Evolutionary conservation across 2,888 invertebrate species (phyloP).

Genomic region (Entomobrya multifasciata): DNA sequence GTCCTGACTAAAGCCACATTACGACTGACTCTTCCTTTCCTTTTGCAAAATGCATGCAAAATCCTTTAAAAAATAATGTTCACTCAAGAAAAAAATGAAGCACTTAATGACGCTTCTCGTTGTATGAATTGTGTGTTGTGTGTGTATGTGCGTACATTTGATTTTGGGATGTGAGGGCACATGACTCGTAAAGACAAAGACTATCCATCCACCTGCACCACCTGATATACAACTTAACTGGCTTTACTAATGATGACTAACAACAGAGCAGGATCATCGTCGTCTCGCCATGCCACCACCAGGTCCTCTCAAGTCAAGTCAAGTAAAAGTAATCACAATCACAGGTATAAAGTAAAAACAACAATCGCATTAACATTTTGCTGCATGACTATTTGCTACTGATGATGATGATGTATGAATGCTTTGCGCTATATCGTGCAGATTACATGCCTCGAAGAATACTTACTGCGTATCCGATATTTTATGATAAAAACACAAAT

Average conservation of each 20-base stretch:
- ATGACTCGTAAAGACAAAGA: background rate
- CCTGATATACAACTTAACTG: background rate
- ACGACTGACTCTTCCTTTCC: slow-evolving; percentile 52
- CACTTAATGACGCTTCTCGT: no score
- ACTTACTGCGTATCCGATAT: background rate
- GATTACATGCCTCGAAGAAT: background rate
- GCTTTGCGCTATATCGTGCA: background rate
- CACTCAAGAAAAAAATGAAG: no score
- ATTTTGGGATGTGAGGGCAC: background rate
- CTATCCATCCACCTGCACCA: background rate
- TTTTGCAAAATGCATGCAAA: background rate
- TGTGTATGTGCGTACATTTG: no score
- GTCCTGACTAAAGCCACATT: slow-evolving; percentile 49
- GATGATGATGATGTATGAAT: no score
- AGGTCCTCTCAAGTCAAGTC: background rate
- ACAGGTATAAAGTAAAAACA: slow-evolving; percentile 1
- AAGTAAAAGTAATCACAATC: slow-evolving; percentile 1
- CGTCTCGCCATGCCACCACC: background rate
- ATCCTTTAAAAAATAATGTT: background rate
- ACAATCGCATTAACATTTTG: background rate
- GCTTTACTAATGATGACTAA: background rate
- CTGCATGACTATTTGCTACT: no score
- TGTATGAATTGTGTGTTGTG: no score
- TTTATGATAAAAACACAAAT: background rate
- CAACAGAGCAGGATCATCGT: background rate